A percentile compares a stretch with the other conserved stretches of the same genome.
These are phyloP conservation scores for Sminthurides aquaticus DNA, from an alignment of 2,888 invertebrate genomes.

Conservation along the genomic window DNA sequence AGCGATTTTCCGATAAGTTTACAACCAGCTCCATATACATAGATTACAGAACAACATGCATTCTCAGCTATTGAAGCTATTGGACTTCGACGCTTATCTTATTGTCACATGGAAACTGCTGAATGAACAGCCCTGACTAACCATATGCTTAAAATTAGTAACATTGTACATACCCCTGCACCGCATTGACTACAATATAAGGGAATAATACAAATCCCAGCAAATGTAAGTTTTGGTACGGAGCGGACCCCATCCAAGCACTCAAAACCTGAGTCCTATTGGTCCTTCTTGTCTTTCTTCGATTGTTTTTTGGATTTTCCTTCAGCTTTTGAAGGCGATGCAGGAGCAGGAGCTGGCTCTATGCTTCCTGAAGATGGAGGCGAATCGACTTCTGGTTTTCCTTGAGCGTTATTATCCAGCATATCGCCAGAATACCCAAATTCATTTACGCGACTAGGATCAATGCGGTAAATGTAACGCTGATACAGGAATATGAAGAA, in stretches of 20 bases:
- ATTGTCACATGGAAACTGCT: background rate
- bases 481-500: conserved; percentile 99
- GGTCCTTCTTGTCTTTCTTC: conserved; percentile 4
- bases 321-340: conserved; percentile 20
- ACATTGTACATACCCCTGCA: background rate
- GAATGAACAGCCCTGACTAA: background rate
- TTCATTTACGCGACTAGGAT: conserved; percentile 89
- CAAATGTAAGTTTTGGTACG: too few species aligned
- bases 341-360: background rate
- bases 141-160: background rate
- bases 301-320: conserved; percentile 15
- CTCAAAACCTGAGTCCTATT: background rate
- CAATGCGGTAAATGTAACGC: conserved; percentile 96
- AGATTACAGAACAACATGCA: too few species aligned
- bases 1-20: too few species aligned
- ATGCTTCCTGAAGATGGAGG: background rate
- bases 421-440: conserved; percentile 78
- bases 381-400: conserved; percentile 6
- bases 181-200: background rate
- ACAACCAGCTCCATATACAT: too few species aligned
- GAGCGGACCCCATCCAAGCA: too few species aligned
- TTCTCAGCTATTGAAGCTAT: too few species aligned
- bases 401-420: conserved; percentile 26
- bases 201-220: background rate
- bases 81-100: too few species aligned